Percentiles rank a stretch among this genome's conserved stretches.
Conservation (phyloP, 2,113 vertebrate genomes). For the Cathartes aura region DNA sequence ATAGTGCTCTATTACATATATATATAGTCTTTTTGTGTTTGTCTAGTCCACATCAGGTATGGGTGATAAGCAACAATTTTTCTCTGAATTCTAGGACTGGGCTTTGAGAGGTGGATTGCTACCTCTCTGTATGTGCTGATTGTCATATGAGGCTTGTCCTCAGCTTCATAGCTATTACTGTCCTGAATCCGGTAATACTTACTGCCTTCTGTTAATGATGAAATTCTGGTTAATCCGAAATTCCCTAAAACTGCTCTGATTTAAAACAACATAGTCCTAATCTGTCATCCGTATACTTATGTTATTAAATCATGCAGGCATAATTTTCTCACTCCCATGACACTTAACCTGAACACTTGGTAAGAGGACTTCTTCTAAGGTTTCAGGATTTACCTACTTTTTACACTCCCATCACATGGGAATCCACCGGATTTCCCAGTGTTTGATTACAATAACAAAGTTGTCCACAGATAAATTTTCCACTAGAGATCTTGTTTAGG, state of each 20-base stretch:
- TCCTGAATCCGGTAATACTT: not conserved
- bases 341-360: not conserved
- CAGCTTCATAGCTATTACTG: not conserved
- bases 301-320: accelerated
- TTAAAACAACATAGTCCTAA: not conserved
- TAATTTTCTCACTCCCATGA: not conserved
- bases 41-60: not conserved
- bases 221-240: not conserved
- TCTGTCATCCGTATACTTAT: not conserved
- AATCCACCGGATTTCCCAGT: not conserved
- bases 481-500: not conserved
- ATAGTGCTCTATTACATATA: not conserved
- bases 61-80: not conserved
- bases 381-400: not conserved
- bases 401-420: not conserved
- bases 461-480: not conserved
- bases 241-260: not conserved
- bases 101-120: not conserved
- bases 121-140: not conserved
- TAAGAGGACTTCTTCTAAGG: not conserved
- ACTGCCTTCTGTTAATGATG: not conserved
- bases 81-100: not conserved
- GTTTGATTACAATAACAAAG: not conserved
- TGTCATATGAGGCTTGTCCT: not conserved
- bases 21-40: not conserved